Base-by-base conservation (phyloP, 1,140 invertebrate species). In the Drosophila aff. region DNA sequence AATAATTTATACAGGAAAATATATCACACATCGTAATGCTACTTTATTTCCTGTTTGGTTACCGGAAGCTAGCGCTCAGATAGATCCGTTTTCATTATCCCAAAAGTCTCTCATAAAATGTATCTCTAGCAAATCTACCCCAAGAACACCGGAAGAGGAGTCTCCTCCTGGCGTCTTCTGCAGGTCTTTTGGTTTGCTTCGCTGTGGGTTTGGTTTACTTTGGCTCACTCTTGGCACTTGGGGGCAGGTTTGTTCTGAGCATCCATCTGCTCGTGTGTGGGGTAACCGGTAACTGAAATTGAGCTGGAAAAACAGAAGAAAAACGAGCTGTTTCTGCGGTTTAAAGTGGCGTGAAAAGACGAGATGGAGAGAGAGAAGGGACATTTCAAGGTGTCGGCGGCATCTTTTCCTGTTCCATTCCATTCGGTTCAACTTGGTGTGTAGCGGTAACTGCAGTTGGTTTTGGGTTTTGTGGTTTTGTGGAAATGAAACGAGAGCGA, bases 401-500 rank as follows among this genome's bases (percentile, higher is more conserved):
- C 65, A 66, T 78, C 80, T 82, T 82, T 78, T 68, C 79, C 74
- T 78, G 79, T 74, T 82, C 44, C 60, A 38, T 67, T 64, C 65
- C 65, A 23, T 82, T 60, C 57, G 46, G 15, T 76, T 73, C 65
- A 23, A 40, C 16, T 49, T 9, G 6, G 26, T 55, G 52, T 55
- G 8, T 55, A 23, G 33, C 33, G 38, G 52, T n/a, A 40, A 55
- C 55, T 61, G 61, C 50, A 57, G 57, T 66, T 49, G 73, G 65
- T 82, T 82, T 77, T 77, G 75, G 73, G 65, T 82, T 82, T 77
- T 77, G 75, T 53, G 75, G 74, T 77, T 47, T 66, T 61, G 63
- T 52, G 65, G 63, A 76, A 46, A 52, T 26, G 33, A 18, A 58
- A 67, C 28, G 15, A 26, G 38, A n/a, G 31, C 57, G 5, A 21